Evolutionary conservation across 2,888 invertebrate genomes (phyloP).

Genomic region (Tinea semifulvella): DNA sequence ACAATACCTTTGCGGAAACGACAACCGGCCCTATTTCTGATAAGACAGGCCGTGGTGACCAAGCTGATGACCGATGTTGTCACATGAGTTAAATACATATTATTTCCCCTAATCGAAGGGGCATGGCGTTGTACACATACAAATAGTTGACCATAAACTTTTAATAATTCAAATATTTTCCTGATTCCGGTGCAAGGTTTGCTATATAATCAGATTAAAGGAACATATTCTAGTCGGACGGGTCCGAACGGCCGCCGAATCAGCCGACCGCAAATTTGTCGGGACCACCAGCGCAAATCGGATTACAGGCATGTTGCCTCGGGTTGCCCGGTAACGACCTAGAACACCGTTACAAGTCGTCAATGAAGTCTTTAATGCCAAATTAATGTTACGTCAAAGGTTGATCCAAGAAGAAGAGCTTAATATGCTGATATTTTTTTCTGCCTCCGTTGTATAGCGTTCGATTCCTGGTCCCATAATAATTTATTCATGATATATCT

Average conservation of each 20-base stretch:
- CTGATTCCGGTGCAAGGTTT: constrained; percentile 3
- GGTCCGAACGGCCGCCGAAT: constrained; percentile 27
- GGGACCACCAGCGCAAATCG: constrained; percentile 51
- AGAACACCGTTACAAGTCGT: constrained; percentile 44
- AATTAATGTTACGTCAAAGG: constrained; percentile 7
- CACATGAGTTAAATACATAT: too few species aligned
- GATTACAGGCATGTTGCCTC: constrained; percentile 39
- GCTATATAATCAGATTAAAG: constrained; percentile 13
- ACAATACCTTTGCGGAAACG: too few species aligned
- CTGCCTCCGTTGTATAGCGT: too few species aligned
- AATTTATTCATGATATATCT: too few species aligned
- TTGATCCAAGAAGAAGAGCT: constrained; percentile 2
- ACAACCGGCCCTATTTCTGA: too few species aligned
- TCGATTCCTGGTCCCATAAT: too few species aligned
- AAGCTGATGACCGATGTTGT: too few species aligned
- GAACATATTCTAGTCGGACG: constrained; percentile 13
- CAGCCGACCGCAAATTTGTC: constrained; percentile 59
- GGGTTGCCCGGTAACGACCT: constrained; percentile 37
- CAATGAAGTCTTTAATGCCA: constrained; percentile 17
- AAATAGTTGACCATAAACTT: not conserved
- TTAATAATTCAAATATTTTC: constrained; percentile 6
- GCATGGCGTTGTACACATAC: not conserved
- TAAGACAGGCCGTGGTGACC: too few species aligned
- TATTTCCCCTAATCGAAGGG: too few species aligned
- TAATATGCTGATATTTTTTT: too few species aligned